phyloP scores from a whole-genome alignment of 2,113 vertebrate species.

The Sinocyclocheilus anophthalmus region DNA sequence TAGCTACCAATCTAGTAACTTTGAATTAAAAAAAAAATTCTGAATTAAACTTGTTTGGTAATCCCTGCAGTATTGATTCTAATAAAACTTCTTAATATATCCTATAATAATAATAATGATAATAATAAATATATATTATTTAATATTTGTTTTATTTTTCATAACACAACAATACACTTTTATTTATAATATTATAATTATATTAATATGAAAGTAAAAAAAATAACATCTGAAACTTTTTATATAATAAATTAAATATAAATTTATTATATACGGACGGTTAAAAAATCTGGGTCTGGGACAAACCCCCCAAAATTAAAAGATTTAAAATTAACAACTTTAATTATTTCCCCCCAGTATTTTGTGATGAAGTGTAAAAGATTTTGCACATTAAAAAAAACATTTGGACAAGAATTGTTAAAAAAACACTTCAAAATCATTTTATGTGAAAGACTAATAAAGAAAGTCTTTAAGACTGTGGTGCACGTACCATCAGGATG shows the following conservation, averaged over 20 bases:
- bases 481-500: constrained; percentile 83
- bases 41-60: neutral
- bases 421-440: neutral
- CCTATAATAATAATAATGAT: too few relatives aligned
- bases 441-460: neutral
- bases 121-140: too few relatives aligned
- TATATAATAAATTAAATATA: neutral
- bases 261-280: neutral
- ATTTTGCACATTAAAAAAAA: neutral
- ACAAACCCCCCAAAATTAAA: neutral
- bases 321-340: neutral
- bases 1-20: neutral
- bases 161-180: too few relatives aligned
- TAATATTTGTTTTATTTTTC: neutral
- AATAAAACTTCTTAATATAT: neutral
- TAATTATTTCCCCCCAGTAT: neutral
- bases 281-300: neutral
- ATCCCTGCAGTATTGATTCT: neutral
- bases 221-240: too few relatives aligned
- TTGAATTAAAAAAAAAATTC: neutral
- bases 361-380: neutral
- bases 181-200: neutral
- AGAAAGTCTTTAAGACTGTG: neutral
- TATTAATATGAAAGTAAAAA: neutral
- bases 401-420: neutral